Evolutionary conservation across 2,113 vertebrate genomes (phyloP).

Genomic region (Antechinus flavipes): DNA sequence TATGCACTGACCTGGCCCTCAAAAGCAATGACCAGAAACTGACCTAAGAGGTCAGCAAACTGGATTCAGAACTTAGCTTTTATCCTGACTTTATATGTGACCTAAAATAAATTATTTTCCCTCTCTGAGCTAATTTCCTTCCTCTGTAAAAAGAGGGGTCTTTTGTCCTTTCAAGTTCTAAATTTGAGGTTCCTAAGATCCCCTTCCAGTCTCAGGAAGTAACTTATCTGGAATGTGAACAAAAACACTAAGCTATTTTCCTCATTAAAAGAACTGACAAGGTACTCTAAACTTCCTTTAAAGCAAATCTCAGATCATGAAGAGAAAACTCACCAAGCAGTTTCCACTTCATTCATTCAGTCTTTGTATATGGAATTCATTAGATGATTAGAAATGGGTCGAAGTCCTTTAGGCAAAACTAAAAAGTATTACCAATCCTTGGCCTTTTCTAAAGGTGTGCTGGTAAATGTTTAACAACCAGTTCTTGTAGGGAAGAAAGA

Average conservation of each 20-base stretch:
- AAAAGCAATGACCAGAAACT: not conserved
- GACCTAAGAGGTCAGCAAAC: not conserved
- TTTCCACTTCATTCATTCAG: not conserved
- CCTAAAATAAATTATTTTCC: not conserved
- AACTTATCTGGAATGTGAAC: not conserved
- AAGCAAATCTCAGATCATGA: not conserved
- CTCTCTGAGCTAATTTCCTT: not conserved
- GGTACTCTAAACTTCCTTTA: not conserved
- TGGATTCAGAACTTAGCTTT: not conserved
- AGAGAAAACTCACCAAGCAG: not conserved
- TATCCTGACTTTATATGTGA: not conserved
- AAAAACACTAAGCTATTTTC: not conserved
- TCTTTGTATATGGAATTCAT: not conserved
- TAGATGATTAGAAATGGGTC: not conserved
- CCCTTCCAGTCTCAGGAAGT: not conserved
- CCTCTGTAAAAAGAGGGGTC: not conserved
- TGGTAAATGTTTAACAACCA: not conserved
- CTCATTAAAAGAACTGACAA: not conserved
- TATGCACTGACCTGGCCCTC: not conserved
- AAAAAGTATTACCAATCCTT: not conserved
- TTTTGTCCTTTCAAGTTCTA: not conserved
- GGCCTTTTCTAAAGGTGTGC: not conserved
- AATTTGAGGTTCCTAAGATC: not conserved
- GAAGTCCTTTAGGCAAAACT: not conserved
- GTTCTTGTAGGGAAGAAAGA: accelerated